Percentiles rank a stretch among this genome's conserved stretches.
Evolutionary conservation across 2,113 vertebrate species (phyloP).

Genomic region (Oncorhynchus nerka): DNA sequence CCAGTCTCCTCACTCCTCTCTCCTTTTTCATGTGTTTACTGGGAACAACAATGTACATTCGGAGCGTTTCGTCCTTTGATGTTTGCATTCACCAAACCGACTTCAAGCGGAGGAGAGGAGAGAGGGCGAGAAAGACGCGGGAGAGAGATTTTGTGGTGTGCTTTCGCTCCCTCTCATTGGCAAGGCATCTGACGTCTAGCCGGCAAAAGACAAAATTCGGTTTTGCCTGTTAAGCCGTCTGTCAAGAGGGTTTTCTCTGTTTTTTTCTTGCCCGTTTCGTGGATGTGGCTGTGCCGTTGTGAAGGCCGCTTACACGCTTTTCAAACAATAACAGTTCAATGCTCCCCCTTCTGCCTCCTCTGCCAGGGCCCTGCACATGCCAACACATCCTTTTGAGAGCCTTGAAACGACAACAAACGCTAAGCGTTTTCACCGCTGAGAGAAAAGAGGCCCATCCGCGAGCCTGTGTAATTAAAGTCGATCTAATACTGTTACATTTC

Average conservation of each 20-base stretch:
- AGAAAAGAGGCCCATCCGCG: conserved; percentile 55
- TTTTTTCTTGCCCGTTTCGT: conserved; percentile 51
- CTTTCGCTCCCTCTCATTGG: conserved; percentile 45
- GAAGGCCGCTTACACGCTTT: conserved; percentile 69
- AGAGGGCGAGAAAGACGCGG: conserved; percentile 61
- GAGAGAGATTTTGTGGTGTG: conserved; percentile 66
- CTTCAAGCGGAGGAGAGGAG: conserved; percentile 72
- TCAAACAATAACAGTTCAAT: conserved; percentile 64
- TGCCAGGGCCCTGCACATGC: conserved; percentile 68
- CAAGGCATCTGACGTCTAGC: conserved; percentile 71
- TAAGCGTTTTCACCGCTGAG: conserved; percentile 53
- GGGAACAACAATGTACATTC: conserved; percentile 76
- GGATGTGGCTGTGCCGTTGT: conserved; percentile 64
- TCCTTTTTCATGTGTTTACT: conserved; percentile 69
- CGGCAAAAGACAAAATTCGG: conserved; percentile 69
- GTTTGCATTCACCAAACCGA: conserved; percentile 71
- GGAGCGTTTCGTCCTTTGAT: conserved; percentile 72
- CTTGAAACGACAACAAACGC: conserved; percentile 72
- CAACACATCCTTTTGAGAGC: conserved; percentile 71
- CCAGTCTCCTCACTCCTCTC: conserved; percentile 39
- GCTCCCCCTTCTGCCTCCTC: conserved; percentile 46
- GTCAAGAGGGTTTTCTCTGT: conserved; percentile 58
- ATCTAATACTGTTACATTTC: conserved; percentile 63
- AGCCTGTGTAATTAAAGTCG: conserved; percentile 67
- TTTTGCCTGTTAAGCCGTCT: conserved; percentile 73